Evolutionary conservation across 2,113 vertebrate genomes (phyloP).

Genomic region (Melanostigma gelatinosum): DNA sequence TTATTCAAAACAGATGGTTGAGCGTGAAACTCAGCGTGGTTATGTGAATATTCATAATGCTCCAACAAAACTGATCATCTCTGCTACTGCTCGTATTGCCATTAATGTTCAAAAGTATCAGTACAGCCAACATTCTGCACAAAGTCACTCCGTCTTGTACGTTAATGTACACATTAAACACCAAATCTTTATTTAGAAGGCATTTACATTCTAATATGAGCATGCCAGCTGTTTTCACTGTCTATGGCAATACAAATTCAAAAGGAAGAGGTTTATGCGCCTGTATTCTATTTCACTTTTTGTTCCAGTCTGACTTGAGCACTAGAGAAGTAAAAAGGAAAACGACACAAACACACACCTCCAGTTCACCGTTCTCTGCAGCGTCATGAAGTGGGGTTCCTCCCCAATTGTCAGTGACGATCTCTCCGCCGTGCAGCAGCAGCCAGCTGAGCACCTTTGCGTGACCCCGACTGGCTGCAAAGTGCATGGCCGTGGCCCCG

Average conservation of each 20-base stretch:
- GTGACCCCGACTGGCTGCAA: slow-evolving; percentile 94
- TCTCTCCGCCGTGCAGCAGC: slow-evolving; percentile 94
- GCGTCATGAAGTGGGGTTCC: slow-evolving; percentile 95
- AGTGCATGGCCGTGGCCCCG: slow-evolving; percentile 97
- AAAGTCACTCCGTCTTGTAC: not conserved
- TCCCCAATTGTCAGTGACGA: slow-evolving; percentile 90
- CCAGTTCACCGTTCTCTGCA: slow-evolving; percentile 95
- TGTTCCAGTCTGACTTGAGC: not conserved
- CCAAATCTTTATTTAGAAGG: not conserved
- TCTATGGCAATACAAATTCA: not conserved
- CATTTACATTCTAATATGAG: not conserved
- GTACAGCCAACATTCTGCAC: not conserved
- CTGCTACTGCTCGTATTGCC: not conserved
- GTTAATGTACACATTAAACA: not conserved
- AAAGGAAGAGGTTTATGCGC: not conserved
- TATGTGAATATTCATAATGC: not conserved
- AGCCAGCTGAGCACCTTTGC: slow-evolving; percentile 98
- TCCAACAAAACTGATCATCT: not conserved
- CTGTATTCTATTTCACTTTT: not conserved
- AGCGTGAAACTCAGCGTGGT: slow-evolving; percentile 3
- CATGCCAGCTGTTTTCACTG: not conserved
- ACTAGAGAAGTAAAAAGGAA: not conserved
- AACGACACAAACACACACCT: slow-evolving; percentile 80
- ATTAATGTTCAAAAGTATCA: not conserved
- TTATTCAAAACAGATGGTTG: slow-evolving; percentile 58